These are phyloP conservation scores for Phataginus tetradactyla DNA, from an alignment of 2,797 vertebrate species.

Conservation along the genomic window DNA sequence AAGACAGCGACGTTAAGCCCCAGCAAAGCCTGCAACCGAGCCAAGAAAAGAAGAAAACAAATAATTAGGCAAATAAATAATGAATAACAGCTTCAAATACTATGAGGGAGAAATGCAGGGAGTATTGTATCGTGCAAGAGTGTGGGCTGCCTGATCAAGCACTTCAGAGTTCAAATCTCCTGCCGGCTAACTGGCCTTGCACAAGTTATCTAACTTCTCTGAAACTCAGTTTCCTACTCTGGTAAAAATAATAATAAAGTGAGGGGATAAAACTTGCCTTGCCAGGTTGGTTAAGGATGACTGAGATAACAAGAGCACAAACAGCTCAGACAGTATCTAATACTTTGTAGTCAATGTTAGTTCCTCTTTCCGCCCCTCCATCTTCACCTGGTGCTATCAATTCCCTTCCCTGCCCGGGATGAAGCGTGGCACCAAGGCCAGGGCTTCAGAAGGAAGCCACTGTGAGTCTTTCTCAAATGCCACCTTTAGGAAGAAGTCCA, in stretches of 20 bases:
- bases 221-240: slow-evolving; percentile 8
- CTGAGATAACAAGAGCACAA: background rate
- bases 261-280: background rate
- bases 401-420: background rate
- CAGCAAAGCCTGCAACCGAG: background rate
- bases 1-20: background rate
- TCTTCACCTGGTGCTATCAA: background rate
- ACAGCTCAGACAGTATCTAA: background rate
- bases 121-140: background rate
- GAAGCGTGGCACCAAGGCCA: background rate
- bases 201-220: slow-evolving; percentile 1
- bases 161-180: background rate
- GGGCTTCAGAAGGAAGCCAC: background rate
- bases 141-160: background rate
- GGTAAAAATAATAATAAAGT: slow-evolving; percentile 11
- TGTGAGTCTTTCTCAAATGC: background rate
- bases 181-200: background rate
- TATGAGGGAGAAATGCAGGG: accelerated
- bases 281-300: background rate
- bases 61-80: background rate
- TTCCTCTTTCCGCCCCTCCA: background rate
- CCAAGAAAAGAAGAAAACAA: background rate
- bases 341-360: background rate
- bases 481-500: background rate
- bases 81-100: background rate